Conservation (phyloP, 2,797 vertebrate genomes). For the Periophthalmus magnuspinnatus region DNA sequence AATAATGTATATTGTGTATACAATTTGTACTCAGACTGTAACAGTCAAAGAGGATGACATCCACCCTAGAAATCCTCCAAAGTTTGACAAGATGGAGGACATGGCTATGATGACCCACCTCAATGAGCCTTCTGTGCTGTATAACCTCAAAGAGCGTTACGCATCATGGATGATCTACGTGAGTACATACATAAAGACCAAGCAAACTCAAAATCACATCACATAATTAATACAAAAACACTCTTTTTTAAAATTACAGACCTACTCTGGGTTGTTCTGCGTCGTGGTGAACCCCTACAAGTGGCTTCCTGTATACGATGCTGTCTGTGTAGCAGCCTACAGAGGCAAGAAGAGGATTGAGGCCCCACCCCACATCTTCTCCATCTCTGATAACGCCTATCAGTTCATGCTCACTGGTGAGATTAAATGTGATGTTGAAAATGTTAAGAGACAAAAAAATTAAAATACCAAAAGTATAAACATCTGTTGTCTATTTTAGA, state of each 20-base stretch:
- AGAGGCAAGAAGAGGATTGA: conserved; percentile 54
- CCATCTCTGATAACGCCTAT: conserved; percentile 85
- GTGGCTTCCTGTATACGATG: conserved; percentile 79
- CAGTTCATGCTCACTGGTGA: conserved; percentile 62
- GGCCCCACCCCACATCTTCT: conserved; percentile 58
- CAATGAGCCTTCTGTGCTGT: conserved; percentile 85
- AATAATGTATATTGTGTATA: neutral
- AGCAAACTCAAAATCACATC: neutral
- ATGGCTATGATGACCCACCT: conserved; percentile 66
- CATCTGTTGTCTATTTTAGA: conserved; percentile 55
- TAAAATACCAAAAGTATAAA: too few relatives aligned
- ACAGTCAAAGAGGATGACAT: conserved; percentile 82
- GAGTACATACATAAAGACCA: conserved; percentile 7
- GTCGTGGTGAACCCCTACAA: conserved; percentile 87
- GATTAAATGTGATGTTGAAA: neutral
- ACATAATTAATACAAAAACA: too few relatives aligned
- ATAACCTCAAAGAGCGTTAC: conserved; percentile 92
- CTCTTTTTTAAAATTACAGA: conserved; percentile 62
- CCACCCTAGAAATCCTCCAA: conserved; percentile 85
- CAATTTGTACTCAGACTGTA: conserved; percentile 21
- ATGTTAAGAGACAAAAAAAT: too few relatives aligned
- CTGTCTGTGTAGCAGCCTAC: conserved; percentile 37
- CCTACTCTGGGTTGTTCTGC: conserved; percentile 85
- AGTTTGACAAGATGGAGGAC: conserved; percentile 77
- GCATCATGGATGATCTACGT: conserved; percentile 93